Percentiles rank a stretch among this genome's conserved stretches.
Evolutionary conservation across 2,888 invertebrate genomes (phyloP).

Genomic region (Prenolepis imparis): DNA sequence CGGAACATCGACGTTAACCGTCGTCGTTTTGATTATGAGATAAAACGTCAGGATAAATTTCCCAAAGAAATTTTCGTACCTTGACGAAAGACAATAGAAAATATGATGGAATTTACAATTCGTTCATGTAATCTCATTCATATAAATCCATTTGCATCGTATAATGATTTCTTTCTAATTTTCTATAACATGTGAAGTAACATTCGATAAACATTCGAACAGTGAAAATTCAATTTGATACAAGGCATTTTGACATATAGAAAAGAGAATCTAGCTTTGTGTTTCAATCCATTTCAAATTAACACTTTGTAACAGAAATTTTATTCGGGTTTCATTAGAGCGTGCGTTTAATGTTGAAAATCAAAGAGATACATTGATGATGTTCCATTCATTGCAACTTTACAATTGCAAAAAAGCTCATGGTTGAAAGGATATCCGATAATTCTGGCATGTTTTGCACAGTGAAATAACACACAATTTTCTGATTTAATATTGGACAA

Average conservation of each 20-base stretch:
- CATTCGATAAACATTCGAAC: neutral
- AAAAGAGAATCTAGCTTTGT: neutral
- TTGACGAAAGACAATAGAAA: neutral
- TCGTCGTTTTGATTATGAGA: slow-evolving; percentile 5
- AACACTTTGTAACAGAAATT: neutral
- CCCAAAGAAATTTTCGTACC: neutral
- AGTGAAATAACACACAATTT: neutral
- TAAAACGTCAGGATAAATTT: neutral
- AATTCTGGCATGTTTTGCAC: neutral
- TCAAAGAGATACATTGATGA: neutral
- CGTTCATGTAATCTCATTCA: neutral
- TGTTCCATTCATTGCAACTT: neutral
- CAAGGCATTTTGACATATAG: neutral
- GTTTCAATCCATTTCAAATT: neutral
- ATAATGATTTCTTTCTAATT: neutral
- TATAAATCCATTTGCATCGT: neutral
- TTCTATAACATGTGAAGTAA: neutral
- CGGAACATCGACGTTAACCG: neutral
- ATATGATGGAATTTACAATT: neutral
- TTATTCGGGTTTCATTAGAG: neutral
- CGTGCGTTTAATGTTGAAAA: slow-evolving; percentile 7
- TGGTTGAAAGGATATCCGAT: neutral
- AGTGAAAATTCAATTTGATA: neutral
- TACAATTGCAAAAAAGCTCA: neutral
- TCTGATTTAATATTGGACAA: neutral